These are phyloP conservation scores for Cantharis nigra DNA, from an alignment of 2,888 invertebrate species.

Conservation along the genomic window DNA sequence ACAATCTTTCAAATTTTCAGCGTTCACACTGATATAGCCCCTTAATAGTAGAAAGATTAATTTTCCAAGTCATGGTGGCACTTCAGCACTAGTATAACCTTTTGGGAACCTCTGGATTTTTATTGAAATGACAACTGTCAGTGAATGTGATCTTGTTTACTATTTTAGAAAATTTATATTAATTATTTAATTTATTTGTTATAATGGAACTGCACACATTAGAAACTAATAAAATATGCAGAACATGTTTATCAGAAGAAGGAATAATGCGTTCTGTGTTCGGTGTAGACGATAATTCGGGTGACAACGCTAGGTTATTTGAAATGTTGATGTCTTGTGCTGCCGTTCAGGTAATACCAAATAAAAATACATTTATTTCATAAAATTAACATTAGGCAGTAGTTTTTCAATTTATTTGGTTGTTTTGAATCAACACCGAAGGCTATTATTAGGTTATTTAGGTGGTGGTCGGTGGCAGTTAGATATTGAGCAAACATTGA, in stretches of 20 bases:
- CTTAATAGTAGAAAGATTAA: background rate
- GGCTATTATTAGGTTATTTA: background rate
- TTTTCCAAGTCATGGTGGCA: background rate
- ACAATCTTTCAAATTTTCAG: no score
- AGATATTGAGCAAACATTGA: background rate
- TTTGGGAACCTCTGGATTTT: background rate
- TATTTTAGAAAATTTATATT: background rate
- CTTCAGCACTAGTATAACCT: background rate
- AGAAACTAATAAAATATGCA: slow-evolving; percentile 51
- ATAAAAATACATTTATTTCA: background rate
- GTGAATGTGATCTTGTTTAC: background rate
- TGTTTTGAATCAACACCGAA: background rate
- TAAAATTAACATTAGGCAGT: background rate
- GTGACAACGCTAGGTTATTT: slow-evolving; percentile 45
- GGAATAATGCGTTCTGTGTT: slow-evolving; percentile 49
- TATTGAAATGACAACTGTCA: background rate
- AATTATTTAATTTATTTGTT: background rate
- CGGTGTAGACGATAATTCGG: slow-evolving; percentile 45
- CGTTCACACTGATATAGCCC: no score
- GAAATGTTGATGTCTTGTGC: slow-evolving; percentile 53
- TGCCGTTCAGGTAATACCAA: slow-evolving; percentile 46
- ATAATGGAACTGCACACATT: slow-evolving; percentile 34
- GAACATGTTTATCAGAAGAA: slow-evolving; percentile 51
- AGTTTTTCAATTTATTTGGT: background rate
- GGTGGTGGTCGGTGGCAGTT: background rate